These are phyloP conservation scores for Sarcophaga rosellei DNA, from an alignment of 2,888 invertebrate genomes.

Conservation along the genomic window DNA sequence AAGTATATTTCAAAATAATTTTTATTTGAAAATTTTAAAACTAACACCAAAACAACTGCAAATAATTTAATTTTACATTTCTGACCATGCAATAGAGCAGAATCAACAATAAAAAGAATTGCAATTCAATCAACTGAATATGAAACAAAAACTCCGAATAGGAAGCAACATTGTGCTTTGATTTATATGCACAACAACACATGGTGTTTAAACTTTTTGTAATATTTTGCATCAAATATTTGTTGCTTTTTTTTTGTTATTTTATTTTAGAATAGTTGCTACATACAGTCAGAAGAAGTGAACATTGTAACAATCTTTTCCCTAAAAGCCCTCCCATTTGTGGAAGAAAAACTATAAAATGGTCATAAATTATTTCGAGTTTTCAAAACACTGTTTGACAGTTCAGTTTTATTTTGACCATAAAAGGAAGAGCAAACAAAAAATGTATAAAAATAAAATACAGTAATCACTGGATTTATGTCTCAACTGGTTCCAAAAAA, in stretches of 20 bases:
- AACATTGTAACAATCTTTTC: background rate
- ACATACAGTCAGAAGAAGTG: background rate
- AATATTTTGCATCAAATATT: constrained; percentile 24
- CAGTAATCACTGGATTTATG: too few species aligned
- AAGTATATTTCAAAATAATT: too few species aligned
- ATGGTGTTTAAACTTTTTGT: constrained; percentile 42
- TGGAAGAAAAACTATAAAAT: constrained; percentile 47
- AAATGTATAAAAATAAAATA: too few species aligned
- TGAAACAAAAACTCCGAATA: background rate
- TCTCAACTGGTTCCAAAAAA: too few species aligned
- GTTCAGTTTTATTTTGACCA: too few species aligned
- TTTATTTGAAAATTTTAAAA: background rate
- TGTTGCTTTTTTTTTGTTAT: background rate
- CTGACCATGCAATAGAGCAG: background rate
- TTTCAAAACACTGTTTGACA: background rate
- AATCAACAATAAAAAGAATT: background rate
- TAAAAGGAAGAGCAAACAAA: too few species aligned
- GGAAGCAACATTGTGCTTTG: constrained; percentile 30
- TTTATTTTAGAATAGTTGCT: background rate
- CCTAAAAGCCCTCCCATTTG: background rate
- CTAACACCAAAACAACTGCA: background rate
- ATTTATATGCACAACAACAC: constrained; percentile 57
- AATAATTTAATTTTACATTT: background rate
- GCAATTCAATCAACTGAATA: background rate
- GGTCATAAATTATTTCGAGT: constrained; percentile 48